A percentile compares a stretch with the other conserved stretches of the same genome.
phyloP scores from a whole-genome alignment of 2,797 vertebrate genomes.

The Delichon dasypus region DNA sequence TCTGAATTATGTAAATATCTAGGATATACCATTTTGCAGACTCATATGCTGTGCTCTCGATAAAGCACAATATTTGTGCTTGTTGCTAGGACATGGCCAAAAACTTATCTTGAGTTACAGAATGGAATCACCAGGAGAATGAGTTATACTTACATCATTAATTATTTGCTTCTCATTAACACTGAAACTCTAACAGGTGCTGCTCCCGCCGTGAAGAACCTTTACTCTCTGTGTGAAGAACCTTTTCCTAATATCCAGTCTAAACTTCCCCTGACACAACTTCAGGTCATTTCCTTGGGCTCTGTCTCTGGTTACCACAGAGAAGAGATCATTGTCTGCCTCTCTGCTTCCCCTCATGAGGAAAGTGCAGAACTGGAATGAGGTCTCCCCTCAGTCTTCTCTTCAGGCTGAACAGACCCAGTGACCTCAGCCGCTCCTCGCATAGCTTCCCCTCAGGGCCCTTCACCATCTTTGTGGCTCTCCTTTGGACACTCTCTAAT shows the following conservation, averaged over 20 bases:
- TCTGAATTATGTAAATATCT: conserved; percentile 50
- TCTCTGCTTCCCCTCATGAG: accelerated
- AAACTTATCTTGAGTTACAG: conserved; percentile 15
- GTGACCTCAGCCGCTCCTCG: neutral
- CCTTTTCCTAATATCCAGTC: neutral
- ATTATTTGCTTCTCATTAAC: neutral
- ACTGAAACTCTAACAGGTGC: neutral
- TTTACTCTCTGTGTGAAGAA: neutral
- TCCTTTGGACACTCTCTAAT: neutral
- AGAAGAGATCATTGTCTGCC: neutral
- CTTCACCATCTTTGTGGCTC: accelerated
- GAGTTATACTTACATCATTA: neutral
- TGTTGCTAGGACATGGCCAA: conserved; percentile 65
- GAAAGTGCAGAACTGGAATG: neutral
- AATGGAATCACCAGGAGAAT: conserved; percentile 32
- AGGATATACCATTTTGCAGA: conserved; percentile 48
- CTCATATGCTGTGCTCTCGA: neutral
- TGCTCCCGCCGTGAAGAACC: neutral
- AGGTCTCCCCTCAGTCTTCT: neutral
- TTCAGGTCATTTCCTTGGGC: accelerated
- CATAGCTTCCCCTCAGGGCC: neutral
- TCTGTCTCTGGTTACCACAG: neutral
- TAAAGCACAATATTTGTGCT: conserved; percentile 52
- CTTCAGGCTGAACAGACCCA: neutral
- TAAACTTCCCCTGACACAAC: neutral